Percentiles rank a stretch among this genome's conserved stretches.
phyloP scores from a whole-genome alignment of 2,797 vertebrate species.

The Fringilla coelebs region DNA sequence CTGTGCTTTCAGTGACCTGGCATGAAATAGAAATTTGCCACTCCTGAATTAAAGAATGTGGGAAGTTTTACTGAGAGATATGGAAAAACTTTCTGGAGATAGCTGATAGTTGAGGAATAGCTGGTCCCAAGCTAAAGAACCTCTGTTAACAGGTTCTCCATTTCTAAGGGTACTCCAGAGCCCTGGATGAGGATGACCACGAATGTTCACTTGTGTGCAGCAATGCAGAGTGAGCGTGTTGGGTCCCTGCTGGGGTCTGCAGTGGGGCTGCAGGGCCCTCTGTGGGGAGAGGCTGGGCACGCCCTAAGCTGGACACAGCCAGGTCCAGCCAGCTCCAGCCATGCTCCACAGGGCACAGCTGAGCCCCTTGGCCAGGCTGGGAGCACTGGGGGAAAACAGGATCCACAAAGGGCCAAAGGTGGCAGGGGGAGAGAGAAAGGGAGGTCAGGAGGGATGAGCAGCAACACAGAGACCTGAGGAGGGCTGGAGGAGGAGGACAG shows the following conservation, averaged over 20 bases:
- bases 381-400: neutral
- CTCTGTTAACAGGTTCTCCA: neutral
- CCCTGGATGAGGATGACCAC: neutral
- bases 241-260: neutral
- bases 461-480: neutral
- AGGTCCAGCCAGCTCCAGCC: neutral
- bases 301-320: neutral
- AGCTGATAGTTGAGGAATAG: neutral
- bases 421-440: neutral
- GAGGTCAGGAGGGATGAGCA: neutral
- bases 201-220: neutral
- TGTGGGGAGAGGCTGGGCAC: neutral
- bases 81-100: neutral
- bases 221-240: neutral
- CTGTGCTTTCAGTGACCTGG: neutral
- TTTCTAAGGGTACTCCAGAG: neutral
- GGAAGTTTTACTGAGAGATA: neutral
- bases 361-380: neutral
- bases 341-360: neutral
- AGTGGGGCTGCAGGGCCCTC: neutral
- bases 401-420: neutral
- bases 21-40: neutral
- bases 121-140: neutral
- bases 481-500: neutral
- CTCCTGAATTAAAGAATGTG: neutral